Evolutionary conservation across 2,888 invertebrate genomes (phyloP), one percentile per base, ranked within the genome.

Genomic region (Plebejus melissa): DNA sequence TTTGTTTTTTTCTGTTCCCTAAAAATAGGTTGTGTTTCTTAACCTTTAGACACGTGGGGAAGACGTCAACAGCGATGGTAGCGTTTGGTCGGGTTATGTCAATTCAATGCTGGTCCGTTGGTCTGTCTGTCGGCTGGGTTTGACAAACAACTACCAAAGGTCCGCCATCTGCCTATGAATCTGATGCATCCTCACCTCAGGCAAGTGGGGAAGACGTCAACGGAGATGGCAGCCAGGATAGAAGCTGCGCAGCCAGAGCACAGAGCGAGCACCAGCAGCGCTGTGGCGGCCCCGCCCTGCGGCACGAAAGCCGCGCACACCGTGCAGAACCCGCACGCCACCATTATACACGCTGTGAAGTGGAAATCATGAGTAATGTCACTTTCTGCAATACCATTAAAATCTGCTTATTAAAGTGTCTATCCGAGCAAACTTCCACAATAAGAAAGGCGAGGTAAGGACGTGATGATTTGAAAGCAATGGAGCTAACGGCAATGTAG

Each of bases 181-280:
- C 38, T 7, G 6, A 7, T 41, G 46, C 46, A 0, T 46, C 46
- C 9, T 78, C 69, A 91, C 93, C 93, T 85, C 28, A 93, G 78
- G 58, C 85, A 85, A 0, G 93, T 93, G 4, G 93, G 93, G 77
- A 93, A 93, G 1, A 93, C 92, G 74, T 93, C 93, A 0, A 93
- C 92, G 1, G 91, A 85, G 3, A 93, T 89, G 1, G 93, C 92
- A 0, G 93, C 90, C 0, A 93, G 84, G 1, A 93, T 93, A 1
- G 93, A 93, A 0, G 90, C 93, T 0, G 91, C 89, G 74, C 93
- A 93, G 0, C 93, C 93, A 0, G 91, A 87, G 79, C 92, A 92
- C 1, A 93, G 80, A 0, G 88, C 87, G 4, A 91, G 72, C 74
- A 93, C 87, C 16, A 93, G 88, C 79, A 93, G 83, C 0, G 84